Evolutionary conservation across 2,888 invertebrate genomes (phyloP).

Genomic region (Stramonita haemastoma): DNA sequence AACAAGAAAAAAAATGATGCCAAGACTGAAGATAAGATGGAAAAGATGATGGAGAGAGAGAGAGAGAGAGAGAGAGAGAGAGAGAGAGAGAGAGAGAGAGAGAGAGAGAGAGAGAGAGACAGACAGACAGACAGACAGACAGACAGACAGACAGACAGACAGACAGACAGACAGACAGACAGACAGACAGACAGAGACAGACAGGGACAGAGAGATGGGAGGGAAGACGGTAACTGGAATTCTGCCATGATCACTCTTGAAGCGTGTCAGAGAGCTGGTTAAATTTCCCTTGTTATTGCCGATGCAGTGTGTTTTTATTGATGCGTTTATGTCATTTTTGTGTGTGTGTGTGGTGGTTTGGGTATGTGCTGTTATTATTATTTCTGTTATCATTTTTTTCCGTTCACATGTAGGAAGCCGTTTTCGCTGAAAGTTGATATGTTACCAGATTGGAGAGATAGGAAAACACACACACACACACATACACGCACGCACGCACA

Average conservation of each 20-base stretch:
- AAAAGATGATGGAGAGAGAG: not conserved
- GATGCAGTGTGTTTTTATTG: not conserved
- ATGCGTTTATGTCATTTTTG: not conserved
- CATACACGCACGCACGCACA: not conserved
- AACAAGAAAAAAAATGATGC: not conserved
- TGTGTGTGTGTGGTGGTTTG: not conserved
- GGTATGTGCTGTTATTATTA: not conserved
- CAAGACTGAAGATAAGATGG: not conserved
- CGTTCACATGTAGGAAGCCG: not conserved
- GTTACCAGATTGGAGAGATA: not conserved
- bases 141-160: too few species aligned
- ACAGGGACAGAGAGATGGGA: not conserved
- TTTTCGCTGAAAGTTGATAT: not conserved
- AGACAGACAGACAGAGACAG: not conserved
- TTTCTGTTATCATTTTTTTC: not conserved
- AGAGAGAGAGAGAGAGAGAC: not conserved
- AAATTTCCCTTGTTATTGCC: not conserved
- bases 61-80: not conserved
- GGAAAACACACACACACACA: not conserved
- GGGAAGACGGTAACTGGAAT: not conserved
- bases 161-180: too few species aligned
- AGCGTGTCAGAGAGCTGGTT: not conserved
- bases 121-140: too few species aligned
- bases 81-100: not conserved
- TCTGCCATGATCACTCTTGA: not conserved